These are phyloP conservation scores for Tenthredo livida DNA, from an alignment of 2,888 invertebrate genomes.

Conservation along the genomic window DNA sequence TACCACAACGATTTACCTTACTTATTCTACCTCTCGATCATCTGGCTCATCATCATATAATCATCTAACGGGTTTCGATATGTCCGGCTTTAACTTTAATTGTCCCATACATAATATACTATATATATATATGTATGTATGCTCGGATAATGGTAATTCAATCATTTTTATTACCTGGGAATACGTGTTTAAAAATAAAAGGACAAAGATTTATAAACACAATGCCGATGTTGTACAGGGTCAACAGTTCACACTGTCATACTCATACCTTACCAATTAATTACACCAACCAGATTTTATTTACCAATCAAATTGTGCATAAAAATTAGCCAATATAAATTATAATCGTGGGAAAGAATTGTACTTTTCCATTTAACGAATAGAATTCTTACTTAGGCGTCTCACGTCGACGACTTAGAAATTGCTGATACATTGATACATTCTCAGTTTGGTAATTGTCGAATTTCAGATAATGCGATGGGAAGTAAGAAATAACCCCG, in stretches of 20 bases:
- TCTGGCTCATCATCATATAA: not conserved
- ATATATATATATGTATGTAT: not conserved
- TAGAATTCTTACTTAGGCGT: not conserved
- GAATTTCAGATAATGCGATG: too few relatives aligned
- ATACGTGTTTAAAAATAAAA: not conserved
- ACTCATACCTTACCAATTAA: not conserved
- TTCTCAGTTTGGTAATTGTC: not conserved
- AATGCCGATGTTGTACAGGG: not conserved
- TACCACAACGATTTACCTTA: not conserved
- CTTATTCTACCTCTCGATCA: not conserved
- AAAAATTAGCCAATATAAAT: not conserved
- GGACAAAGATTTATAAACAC: not conserved
- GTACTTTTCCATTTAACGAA: not conserved
- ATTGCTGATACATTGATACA: not conserved
- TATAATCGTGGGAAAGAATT: not conserved
- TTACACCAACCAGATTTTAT: not conserved
- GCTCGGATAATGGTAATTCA: not conserved
- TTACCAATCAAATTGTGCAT: not conserved
- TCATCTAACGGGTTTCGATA: conserved; percentile 23
- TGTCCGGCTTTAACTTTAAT: not conserved
- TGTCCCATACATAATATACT: not conserved
- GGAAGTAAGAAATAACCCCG: too few relatives aligned
- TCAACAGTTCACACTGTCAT: not conserved
- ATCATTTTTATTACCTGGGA: not conserved
- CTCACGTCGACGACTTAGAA: too few relatives aligned